A percentile compares a stretch with the other conserved stretches of the same genome.
Conservation (phyloP, 2,113 vertebrate genomes). For the Ameiurus melas region DNA sequence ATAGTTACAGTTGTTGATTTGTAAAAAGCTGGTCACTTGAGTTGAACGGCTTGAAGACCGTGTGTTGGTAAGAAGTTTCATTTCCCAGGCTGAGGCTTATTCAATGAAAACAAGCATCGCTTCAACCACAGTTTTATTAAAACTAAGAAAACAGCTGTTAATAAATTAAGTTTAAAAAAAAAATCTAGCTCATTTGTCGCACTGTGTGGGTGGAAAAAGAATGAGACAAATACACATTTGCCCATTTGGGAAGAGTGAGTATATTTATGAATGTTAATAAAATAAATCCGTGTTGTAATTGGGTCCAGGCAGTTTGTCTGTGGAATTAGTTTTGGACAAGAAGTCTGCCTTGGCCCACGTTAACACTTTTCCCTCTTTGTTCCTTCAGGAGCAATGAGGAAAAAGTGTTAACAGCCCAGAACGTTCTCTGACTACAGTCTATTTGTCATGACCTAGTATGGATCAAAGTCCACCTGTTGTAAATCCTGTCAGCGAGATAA, state of each 20-base stretch:
- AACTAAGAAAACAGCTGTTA: not conserved
- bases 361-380: too few species aligned
- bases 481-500: not conserved
- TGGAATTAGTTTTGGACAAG: not conserved
- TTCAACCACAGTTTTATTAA: not conserved
- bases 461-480: constrained; percentile 18
- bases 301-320: not conserved
- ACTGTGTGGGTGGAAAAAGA: not conserved
- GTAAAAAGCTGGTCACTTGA: too few species aligned
- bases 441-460: not conserved
- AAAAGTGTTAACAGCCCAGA: not conserved
- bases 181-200: not conserved
- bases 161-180: not conserved
- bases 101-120: not conserved
- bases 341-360: not conserved
- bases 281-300: not conserved
- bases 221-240: not conserved
- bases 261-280: not conserved
- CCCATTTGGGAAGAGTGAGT: not conserved
- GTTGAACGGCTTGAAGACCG: not conserved
- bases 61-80: not conserved
- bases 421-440: not conserved
- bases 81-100: not conserved
- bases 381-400: too few species aligned
- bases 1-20: not conserved